These are phyloP conservation scores for Drosophila neocordata DNA, from an alignment of 1,140 invertebrate genomes.

Conservation along the genomic window DNA sequence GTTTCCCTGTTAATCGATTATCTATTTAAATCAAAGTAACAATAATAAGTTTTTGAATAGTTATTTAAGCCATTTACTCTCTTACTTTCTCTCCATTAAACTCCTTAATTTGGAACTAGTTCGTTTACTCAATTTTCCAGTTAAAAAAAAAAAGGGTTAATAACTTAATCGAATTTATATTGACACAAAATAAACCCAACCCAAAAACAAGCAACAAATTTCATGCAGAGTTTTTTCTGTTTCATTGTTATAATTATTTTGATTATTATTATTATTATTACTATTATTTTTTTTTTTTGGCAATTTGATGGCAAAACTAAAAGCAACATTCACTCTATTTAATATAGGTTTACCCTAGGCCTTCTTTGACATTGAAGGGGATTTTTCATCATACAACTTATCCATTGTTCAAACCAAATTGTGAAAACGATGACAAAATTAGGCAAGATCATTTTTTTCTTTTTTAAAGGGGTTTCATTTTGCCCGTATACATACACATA, in stretches of 20 bases:
- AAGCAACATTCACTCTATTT: slow-evolving; percentile 59
- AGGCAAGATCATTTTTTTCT: slow-evolving; percentile 55
- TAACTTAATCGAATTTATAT: neutral
- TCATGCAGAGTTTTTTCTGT: neutral
- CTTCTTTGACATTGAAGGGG: slow-evolving; percentile 68
- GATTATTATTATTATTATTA: slow-evolving; percentile 3
- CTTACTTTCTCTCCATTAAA: too few species aligned
- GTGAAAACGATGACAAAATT: slow-evolving; percentile 58
- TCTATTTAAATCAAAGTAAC: too few species aligned
- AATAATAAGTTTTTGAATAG: too few species aligned
- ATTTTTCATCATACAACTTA: slow-evolving; percentile 44
- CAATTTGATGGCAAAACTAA: slow-evolving; percentile 49
- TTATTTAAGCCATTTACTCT: too few species aligned
- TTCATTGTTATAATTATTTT: slow-evolving; percentile 44
- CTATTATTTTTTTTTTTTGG: slow-evolving; percentile 28
- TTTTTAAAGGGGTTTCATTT: slow-evolving; percentile 9
- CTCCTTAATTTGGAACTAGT: too few species aligned
- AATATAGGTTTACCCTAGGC: slow-evolving; percentile 56
- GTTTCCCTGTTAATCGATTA: too few species aligned
- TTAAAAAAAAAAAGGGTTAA: too few species aligned
- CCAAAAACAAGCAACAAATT: neutral
- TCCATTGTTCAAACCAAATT: slow-evolving; percentile 67
- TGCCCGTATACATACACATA: neutral
- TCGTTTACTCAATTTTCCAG: too few species aligned
- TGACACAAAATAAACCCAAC: neutral